These are phyloP conservation scores for Linnaemya vulpina DNA, from an alignment of 2,888 invertebrate genomes.

Conservation along the genomic window DNA sequence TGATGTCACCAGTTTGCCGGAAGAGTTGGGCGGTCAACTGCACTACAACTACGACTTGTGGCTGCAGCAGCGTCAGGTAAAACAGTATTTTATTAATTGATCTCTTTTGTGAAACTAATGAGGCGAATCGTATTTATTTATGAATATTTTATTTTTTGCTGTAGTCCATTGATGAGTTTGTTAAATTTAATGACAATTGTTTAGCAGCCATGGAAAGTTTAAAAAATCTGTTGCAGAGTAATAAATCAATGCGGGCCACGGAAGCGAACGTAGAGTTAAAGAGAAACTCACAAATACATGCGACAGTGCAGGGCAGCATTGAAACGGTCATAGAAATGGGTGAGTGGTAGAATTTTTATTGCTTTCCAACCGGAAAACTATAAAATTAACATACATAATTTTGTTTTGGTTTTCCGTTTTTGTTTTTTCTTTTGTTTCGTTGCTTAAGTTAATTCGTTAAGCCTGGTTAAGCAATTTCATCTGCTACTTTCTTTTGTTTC, in stretches of 20 bases:
- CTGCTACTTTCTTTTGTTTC: neutral
- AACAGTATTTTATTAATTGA: neutral
- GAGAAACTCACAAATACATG: constrained; percentile 84
- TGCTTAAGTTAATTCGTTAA: neutral
- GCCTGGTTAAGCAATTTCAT: neutral
- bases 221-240: constrained; percentile 84
- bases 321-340: constrained; percentile 84
- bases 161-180: constrained; percentile 88
- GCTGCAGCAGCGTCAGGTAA: constrained; percentile 90
- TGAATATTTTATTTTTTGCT: constrained; percentile 8
- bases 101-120: neutral
- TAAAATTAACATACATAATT: constrained; percentile 17
- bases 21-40: constrained; percentile 88
- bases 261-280: constrained; percentile 85
- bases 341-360: constrained; percentile 76
- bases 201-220: constrained; percentile 86
- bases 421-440: neutral
- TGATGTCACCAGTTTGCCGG: constrained; percentile 88
- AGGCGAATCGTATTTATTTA: constrained; percentile 21
- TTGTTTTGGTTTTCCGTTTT: constrained; percentile 8
- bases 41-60: constrained; percentile 89
- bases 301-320: constrained; percentile 83
- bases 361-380: constrained; percentile 12
- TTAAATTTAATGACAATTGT: constrained; percentile 85
- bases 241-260: constrained; percentile 84